Base-by-base conservation (phyloP, 2,888 invertebrate genomes). In the Eristalis tenax region DNA sequence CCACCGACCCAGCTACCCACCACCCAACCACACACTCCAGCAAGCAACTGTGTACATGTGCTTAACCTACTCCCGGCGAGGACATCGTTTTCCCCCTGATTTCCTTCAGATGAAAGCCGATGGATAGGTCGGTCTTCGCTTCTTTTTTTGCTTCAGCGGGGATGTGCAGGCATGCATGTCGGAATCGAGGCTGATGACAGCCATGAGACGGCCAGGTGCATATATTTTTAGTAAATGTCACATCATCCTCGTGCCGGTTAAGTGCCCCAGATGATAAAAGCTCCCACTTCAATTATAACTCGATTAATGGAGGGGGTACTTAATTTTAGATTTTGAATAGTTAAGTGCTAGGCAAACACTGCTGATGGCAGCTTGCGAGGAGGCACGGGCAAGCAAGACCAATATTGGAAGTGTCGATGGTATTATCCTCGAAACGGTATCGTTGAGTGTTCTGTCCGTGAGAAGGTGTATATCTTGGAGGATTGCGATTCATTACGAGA, bases 51-150 rank as follows among this genome's bases (percentile, higher is more conserved):
- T n/a, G 71, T 71, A 38, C 69, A 66, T 75, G 73, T 83, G 69
- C 87, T 87, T 87, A 87, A 83, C 87, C 87, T 87, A 87, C 75
- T 87, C 76, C 68, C 43, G 5, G 38, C 28, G 79, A 83, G 83
- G 76, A 71, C 73, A 87, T 79, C 56, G 71, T 73, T 61, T 35
- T 61, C 56, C 23, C 61, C 32, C 1, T 26, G 57, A 40, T 80
- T 50, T 64, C 69, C 43, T 80, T 64, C 68, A 2, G 32, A 71
- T 59, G 22, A 22, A 64, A 70, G 83, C 63, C 83, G 79, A 83
- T 83, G 76, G 40, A 56, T 71, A 50, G 59, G 26, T 23, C 23
- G 59, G 22, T 22, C 10, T 10, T 59, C 59, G 59, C 8, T 22
- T 18, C 11, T 18, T 59, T 23, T 26, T 26, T 5, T 28, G 59